Evolutionary conservation across 2,888 invertebrate genomes (phyloP).

Genomic region (Piscicola geometra): DNA sequence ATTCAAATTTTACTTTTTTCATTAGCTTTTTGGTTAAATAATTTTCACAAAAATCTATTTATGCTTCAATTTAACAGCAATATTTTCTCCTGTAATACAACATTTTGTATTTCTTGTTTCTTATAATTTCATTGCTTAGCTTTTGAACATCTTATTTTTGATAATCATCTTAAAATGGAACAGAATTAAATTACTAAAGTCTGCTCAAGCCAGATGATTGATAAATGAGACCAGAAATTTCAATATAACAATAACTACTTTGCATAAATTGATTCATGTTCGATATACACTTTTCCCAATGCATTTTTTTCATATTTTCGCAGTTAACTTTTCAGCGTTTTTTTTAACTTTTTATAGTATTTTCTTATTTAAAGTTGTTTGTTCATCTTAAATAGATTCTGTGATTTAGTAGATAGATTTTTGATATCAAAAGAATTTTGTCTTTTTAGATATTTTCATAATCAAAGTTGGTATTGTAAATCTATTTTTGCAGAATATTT

Average conservation of each 20-base stretch:
- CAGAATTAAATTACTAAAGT: neutral
- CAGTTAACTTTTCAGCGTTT: conserved; percentile 27
- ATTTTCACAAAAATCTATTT: neutral
- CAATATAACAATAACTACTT: neutral
- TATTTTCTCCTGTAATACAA: conserved; percentile 19
- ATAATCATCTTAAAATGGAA: neutral
- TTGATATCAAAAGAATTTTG: conserved; percentile 33
- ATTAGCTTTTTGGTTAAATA: neutral
- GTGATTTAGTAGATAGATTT: conserved; percentile 34
- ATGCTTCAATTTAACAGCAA: conserved; percentile 33
- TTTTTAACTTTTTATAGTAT: conserved; percentile 34
- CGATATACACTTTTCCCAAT: neutral
- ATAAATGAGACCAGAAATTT: too few relatives aligned
- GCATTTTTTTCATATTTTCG: conserved; percentile 8
- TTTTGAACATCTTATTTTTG: conserved; percentile 11
- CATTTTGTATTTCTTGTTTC: conserved; percentile 2
- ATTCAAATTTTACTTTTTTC: neutral
- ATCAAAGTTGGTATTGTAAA: conserved; percentile 34
- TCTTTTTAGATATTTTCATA: conserved; percentile 34
- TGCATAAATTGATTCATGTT: neutral
- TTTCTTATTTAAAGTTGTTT: conserved; percentile 30
- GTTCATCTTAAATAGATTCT: conserved; percentile 33
- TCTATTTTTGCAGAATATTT: conserved; percentile 32
- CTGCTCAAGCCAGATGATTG: conserved; percentile 12
- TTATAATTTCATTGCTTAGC: conserved; percentile 17